Evolutionary conservation across 2,888 invertebrate species (phyloP).

Genomic region (Strigamia transsilvanica): DNA sequence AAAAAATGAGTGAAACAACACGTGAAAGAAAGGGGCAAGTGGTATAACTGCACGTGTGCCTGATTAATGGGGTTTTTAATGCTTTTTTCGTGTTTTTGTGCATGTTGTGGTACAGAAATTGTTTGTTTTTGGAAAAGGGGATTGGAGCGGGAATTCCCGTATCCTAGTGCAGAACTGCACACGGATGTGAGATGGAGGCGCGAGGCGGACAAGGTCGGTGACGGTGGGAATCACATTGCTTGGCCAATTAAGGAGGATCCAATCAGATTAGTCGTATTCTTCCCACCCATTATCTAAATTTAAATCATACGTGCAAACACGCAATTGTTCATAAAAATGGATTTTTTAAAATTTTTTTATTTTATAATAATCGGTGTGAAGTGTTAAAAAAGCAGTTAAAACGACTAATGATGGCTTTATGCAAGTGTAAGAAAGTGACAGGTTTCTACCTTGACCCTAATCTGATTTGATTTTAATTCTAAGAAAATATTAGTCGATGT

Average conservation of each 20-base stretch:
- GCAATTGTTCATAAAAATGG: not conserved
- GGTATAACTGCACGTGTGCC: too few relatives aligned
- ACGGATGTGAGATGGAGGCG: not conserved
- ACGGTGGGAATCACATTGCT: conserved; percentile 5
- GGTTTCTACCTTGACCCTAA: conserved; percentile 3
- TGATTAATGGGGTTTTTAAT: too few relatives aligned
- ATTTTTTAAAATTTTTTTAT: too few relatives aligned
- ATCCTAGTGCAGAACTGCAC: not conserved
- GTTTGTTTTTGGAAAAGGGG: too few relatives aligned
- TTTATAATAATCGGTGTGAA: too few relatives aligned
- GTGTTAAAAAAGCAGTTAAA: too few relatives aligned
- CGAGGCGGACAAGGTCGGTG: conserved; percentile 47
- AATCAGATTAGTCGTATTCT: conserved; percentile 14
- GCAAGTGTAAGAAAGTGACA: not conserved
- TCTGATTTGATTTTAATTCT: not conserved
- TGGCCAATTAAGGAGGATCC: conserved; percentile 26
- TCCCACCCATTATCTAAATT: conserved; percentile 44
- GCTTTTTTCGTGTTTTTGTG: too few relatives aligned
- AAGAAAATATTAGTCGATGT: not conserved
- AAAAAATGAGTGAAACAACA: too few relatives aligned
- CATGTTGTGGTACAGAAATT: too few relatives aligned
- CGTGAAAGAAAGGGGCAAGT: too few relatives aligned
- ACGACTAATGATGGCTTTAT: too few relatives aligned
- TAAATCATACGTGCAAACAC: conserved; percentile 7
- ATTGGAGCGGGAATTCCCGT: not conserved